Base-by-base conservation (phyloP, 2,888 invertebrate species). In the Campoletis raptor region DNA sequence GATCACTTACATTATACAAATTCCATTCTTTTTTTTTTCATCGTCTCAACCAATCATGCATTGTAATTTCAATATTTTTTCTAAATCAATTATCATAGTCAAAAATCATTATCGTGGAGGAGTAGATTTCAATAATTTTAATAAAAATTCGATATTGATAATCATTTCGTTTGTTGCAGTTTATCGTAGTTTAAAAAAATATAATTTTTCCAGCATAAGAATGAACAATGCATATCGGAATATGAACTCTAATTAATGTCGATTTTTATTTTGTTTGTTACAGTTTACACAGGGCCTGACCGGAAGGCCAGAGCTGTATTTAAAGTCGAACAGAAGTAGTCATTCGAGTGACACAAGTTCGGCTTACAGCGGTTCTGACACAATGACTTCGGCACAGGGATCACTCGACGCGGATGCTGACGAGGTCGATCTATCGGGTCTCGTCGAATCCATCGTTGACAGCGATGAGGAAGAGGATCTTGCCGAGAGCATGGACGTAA, bases 381-480 rank as follows among this genome's bases (percentile, higher is more conserved):
- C 98, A 89, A 98, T 98, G 98, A 98, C 98, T 91, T 98, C 98
- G 84, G 97, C 97, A 83, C 98, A 98, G 94, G 97, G 97, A 92
- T 98, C 98, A 92, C 96, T 96, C 94, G 97, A 97, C 89, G 96
- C 96, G 92, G 95, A 95, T 85, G 96, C 96, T 37, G 96, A 96
- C 88, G 98, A 98, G 94, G 97, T 98, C 78, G 99, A 99, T 94
- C 96, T 99, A 85, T 98, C 98, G 66, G 99, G 99, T 70, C 97
- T 99, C 87, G 97, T 98, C 1, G 99, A 99, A 95, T 98, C 98
- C 89, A 97, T 98, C 90, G 99, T 99, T 9, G 99, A 99, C 95
- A 98, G 98, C 66, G 99, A 99, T 95, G 99, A 99, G 93, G 98
- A 99, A 92, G 98, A 98, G 93, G 99, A 99, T 95, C 95, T 98